Base-by-base conservation (phyloP, 2,888 invertebrate genomes). In the Pristionchus entomophagus region DNA sequence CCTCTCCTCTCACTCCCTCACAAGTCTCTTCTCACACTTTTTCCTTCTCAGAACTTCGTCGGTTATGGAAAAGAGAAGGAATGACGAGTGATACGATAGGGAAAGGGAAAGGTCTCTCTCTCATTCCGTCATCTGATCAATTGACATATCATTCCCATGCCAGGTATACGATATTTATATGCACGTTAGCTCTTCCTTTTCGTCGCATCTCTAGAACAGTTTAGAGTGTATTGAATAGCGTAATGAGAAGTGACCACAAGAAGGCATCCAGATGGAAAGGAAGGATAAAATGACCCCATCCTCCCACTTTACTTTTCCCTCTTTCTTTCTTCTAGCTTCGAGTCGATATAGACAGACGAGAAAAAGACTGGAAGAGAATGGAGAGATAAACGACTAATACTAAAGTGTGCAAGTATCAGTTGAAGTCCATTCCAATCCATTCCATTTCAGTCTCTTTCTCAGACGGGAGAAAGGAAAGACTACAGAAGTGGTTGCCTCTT, bases 11-110 rank as follows among this genome's bases (percentile, higher is more conserved):
- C 32, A 1, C 62, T 17, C 62, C 12, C 10, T 62, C 62, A 29
- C 62, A 62, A 22, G 12, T n/a, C 56, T 56, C n/a, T 2, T 2
- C 32, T 65, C 65, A 32, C 65, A 65, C 65, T 6, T 65, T 65
- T 35, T 65, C 65, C 65, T 65, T 65, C 65, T 6, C 73, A 73
- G 73, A 73, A 73, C 73, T 45, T 73, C 41, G n/a, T 73, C 41
- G 10, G 6, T 45, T 19, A 38, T 69, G 65, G 41, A n/a, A 41
- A 45, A n/a, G 41, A 10, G 41, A 19, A 41, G 41, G 73, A 73
- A 26, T 35, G 65, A 65, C 65, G 65, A 65, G 65, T 45, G 41
- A 73, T 69, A 22, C 19, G n/a, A n/a, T n/a, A n/a, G n/a, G n/a
- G n/a, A n/a, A n/a, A n/a, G n/a, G n/a, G n/a, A n/a, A n/a, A n/a